Evolutionary conservation across 2,113 vertebrate genomes (phyloP).

Genomic region (Brachyistius frenatus): DNA sequence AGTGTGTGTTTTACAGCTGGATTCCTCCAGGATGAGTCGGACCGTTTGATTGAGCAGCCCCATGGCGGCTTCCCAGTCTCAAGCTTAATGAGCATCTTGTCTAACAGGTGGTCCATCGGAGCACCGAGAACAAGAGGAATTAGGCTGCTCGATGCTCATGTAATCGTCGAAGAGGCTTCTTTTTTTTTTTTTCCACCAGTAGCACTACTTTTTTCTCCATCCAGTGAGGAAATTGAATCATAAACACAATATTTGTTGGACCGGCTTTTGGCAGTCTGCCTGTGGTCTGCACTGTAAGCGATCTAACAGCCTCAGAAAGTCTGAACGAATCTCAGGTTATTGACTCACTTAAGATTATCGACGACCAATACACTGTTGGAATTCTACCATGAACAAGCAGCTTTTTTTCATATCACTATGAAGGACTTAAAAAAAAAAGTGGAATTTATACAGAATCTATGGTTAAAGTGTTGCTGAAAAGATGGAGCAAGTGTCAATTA

Average conservation of each 20-base stretch:
- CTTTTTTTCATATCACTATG: conserved; percentile 34
- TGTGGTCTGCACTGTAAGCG: not conserved
- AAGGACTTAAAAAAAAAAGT: conserved; percentile 42
- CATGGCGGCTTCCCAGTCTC: conserved; percentile 67
- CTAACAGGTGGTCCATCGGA: conserved; percentile 71
- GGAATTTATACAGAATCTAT: conserved; percentile 52
- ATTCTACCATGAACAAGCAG: conserved; percentile 12
- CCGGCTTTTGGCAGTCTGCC: conserved; percentile 6
- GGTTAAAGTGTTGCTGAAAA: conserved; percentile 32
- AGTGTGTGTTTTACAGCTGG: conserved; percentile 70
- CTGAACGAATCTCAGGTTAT: conserved; percentile 12
- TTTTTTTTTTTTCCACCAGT: not conserved
- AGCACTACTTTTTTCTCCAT: conserved; percentile 10
- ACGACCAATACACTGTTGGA: conserved; percentile 14
- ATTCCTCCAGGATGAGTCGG: conserved; percentile 79
- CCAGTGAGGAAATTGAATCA: conserved; percentile 15
- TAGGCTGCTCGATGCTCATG: conserved; percentile 17
- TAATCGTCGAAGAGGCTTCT: not conserved
- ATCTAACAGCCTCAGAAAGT: conserved; percentile 22
- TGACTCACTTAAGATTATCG: conserved; percentile 15
- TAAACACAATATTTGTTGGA: conserved; percentile 31
- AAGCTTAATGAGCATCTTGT: conserved; percentile 62
- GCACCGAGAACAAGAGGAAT: conserved; percentile 15
- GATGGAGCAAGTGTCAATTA: conserved; percentile 67
- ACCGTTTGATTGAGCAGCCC: conserved; percentile 62